Evolutionary conservation across 2,797 vertebrate genomes (phyloP).

Genomic region (Scleropages formosus): DNA sequence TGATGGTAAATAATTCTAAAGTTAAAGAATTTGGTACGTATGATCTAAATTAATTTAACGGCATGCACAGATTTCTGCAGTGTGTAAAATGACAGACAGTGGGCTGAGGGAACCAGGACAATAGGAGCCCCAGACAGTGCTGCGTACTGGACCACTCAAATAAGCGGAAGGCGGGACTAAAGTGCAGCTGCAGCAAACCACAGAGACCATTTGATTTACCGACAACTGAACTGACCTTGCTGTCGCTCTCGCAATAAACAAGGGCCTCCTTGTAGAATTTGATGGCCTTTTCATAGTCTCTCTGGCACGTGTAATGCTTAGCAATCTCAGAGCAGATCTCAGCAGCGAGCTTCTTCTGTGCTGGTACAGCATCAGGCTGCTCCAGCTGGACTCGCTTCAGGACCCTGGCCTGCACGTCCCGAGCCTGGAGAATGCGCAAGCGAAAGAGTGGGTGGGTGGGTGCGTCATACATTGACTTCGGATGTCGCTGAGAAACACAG

Average conservation of each 20-base stretch:
- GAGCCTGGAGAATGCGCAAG: slow-evolving; percentile 66
- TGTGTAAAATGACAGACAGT: not conserved
- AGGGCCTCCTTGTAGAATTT: slow-evolving; percentile 99
- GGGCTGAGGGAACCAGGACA: not conserved
- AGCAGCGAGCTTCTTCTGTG: slow-evolving; percentile 88
- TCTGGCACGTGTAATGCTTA: slow-evolving; percentile 86
- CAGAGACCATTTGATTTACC: slow-evolving; percentile 63
- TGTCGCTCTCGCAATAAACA: slow-evolving; percentile 93
- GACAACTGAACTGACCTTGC: slow-evolving; percentile 81
- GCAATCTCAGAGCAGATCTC: slow-evolving; percentile 96
- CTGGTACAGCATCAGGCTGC: slow-evolving; percentile 83
- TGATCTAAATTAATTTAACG: not conserved
- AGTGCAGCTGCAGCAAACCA: slow-evolving; percentile 65
- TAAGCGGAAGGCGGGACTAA: slow-evolving; percentile 37
- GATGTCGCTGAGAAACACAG: not conserved
- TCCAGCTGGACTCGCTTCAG: slow-evolving; percentile 90
- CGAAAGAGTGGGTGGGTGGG: not conserved
- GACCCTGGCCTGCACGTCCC: slow-evolving; percentile 88
- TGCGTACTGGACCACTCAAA: slow-evolving; percentile 30
- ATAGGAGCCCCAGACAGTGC: not conserved
- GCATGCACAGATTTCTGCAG: not conserved
- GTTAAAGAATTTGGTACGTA: too few relatives aligned
- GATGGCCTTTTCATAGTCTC: slow-evolving; percentile 93
- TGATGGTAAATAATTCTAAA: too few relatives aligned
- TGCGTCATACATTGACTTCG: not conserved